Conservation (phyloP, 2,797 vertebrate species). For the Spinibarbus caldwelli region DNA sequence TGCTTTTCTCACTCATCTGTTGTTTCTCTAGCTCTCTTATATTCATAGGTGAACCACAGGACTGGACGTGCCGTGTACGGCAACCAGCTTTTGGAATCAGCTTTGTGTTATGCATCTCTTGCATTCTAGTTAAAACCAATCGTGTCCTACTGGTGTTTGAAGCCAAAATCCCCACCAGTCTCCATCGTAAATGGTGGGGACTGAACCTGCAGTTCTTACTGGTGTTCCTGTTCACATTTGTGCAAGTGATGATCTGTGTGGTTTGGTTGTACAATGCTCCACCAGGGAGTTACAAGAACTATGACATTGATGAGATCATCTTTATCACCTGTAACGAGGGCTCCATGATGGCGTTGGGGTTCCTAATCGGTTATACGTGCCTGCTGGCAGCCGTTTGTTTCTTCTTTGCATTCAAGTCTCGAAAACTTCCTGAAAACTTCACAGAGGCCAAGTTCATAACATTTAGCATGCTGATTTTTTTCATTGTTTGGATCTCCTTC, state of each 20-base stretch:
- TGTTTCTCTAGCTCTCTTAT: slow-evolving; percentile 97
- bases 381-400: slow-evolving; percentile 94
- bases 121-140: slow-evolving; percentile 97
- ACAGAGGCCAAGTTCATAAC: slow-evolving; percentile 99
- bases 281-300: slow-evolving; percentile 91
- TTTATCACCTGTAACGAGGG: slow-evolving; percentile 97
- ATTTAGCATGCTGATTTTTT: slow-evolving; percentile 99
- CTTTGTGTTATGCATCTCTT: slow-evolving; percentile 97
- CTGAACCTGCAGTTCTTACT: slow-evolving; percentile 95
- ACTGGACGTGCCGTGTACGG: slow-evolving; percentile 93
- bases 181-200: slow-evolving; percentile 98
- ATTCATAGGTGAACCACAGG: slow-evolving; percentile 93
- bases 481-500: slow-evolving; percentile 98
- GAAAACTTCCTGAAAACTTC: slow-evolving; percentile 97
- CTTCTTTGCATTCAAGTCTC: slow-evolving; percentile 97
- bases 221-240: slow-evolving; percentile 95
- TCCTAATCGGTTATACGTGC: slow-evolving; percentile 96
- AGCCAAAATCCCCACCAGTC: slow-evolving; percentile 95
- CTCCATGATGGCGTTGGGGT: slow-evolving; percentile 95
- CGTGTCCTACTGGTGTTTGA: slow-evolving; percentile 94
- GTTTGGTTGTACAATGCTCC: slow-evolving; percentile 98
- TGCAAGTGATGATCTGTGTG: slow-evolving; percentile 97
- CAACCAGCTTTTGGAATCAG: slow-evolving; percentile 97
- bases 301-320: slow-evolving; percentile 95
- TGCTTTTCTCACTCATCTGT: slow-evolving; percentile 94